Base-by-base conservation (phyloP, 2,797 vertebrate genomes). In the Enteromius paludinosus region DNA sequence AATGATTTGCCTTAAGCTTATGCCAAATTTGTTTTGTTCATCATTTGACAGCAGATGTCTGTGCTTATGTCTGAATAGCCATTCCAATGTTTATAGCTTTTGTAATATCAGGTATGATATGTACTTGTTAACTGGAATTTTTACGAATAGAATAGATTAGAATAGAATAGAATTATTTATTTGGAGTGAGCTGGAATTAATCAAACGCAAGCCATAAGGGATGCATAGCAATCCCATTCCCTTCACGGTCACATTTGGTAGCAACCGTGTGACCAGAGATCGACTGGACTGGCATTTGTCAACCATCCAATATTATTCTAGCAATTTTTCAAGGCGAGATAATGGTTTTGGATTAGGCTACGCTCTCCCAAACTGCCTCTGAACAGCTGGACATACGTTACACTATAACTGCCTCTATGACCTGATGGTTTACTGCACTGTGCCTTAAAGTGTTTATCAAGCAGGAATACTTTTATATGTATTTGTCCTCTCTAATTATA, bases 81-180 rank as follows among this genome's bases (percentile, higher is more conserved):
- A 88, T 88, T 88, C 85, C 87, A 79, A 85, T 81, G 83, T 73
- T 72, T 76, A 54, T 85, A 83, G 81, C 59, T 73, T 62, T 30
- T 52, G 73, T 23, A 74, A 78, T 43, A 83, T 76, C 80, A 74
- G 73, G 43, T 80, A 84, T 61, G 61, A 80, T 82, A 68, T 73
- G 41, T 78, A 65, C 71, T 56, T 75, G 35, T 73, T 83, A 86
- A 88, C 87, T 88, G 87, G 87, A 86, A 86, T 71, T 79, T 76
- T n/a, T 75, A 73, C 49, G 25, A 71, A 69, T 69, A 64, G 49
- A 80, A 17, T 47, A 76, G 28, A 35, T 66, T 68, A 80, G 65
- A 83, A 54, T 70, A 73, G 47, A 84, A 70, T 35, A 82, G 12
- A 66, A 65, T 68, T 86, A 88, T 88, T 88, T 88, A 88, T 88